Evolutionary conservation across 92 coral and sea anemone genomes (phyloP), one percentile per base, ranked within the genome.

Genomic region (Virgularia gustaviana): DNA sequence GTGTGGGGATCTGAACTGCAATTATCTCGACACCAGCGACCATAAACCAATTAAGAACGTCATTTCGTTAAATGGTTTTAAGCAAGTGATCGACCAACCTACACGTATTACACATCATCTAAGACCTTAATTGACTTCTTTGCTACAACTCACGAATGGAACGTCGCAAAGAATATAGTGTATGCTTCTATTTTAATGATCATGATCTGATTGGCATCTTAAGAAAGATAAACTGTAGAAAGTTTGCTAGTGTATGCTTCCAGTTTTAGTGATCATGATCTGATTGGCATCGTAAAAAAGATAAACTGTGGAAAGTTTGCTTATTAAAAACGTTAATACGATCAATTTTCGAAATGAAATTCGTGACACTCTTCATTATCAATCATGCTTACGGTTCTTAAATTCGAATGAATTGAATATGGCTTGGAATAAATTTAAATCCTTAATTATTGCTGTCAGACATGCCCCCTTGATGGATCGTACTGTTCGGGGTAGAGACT

Each of bases 391-490:
- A 73, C 76, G 64, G 76, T 63, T 74, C 28, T 33, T 43, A 41
- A 73, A 54, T 1, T 42, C 63, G 51, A 38, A 22, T 3, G 43
- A 75, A 27, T 66, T 81, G 24, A 63, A 81, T 33, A 0, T 55
- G 2, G 81, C 75, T 1, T 76, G 81, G 81, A 2, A 10, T 4
- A 78, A 55, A 2, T 78, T 66, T 61, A 65, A 66, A 33, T 29
- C 33, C 36, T 29, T 60, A 60, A 10, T 51, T 31, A 44, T 27
- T 13, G 15, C 58, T 55, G 55, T 37, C 52, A 72, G 57, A 37
- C 78, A 72, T 32, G 68, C 78, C 67, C n/a, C 65, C 34, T 57
- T 57, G 34, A 49, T 51, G 19, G 65, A 28, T 2, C 63, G 78
- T 55, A 36, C 47, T 37, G 67, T 57, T 30, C 66, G 57, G 0